Conservation (phyloP, 2,797 vertebrate genomes). For the Chlorospingus flavigularis region DNA sequence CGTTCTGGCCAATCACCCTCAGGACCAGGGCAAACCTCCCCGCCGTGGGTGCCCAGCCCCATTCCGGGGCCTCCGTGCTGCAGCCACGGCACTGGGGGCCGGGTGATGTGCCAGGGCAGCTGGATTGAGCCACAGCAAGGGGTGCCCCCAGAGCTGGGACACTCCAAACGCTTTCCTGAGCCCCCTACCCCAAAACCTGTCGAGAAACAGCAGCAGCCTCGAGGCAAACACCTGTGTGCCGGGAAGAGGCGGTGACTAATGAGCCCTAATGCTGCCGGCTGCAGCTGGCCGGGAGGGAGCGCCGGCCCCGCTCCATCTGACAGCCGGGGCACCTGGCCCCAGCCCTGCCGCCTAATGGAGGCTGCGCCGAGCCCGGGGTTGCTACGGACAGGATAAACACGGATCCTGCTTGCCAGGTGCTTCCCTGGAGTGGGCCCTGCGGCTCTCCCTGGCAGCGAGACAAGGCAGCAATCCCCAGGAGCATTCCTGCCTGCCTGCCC, state of each 20-base stretch:
- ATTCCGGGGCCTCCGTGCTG: fast-evolving
- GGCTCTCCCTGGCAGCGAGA: background rate
- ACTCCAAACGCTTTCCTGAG: background rate
- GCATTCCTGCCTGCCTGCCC: background rate
- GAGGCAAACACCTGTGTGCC: background rate
- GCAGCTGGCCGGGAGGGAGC: background rate
- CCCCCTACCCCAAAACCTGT: background rate
- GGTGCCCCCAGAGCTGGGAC: fast-evolving
- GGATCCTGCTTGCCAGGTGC: background rate
- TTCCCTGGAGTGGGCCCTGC: background rate
- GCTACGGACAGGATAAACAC: slow-evolving; percentile 31
- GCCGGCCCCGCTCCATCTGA: slow-evolving; percentile 2
- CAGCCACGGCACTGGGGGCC: fast-evolving
- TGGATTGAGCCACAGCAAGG: background rate
- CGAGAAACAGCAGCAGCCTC: background rate
- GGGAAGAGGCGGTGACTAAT: background rate
- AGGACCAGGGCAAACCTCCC: fast-evolving
- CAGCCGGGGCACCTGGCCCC: background rate
- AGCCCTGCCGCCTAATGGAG: slow-evolving; percentile 4
- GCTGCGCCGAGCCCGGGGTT: background rate
- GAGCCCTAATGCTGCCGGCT: slow-evolving; percentile 20
- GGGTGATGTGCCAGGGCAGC: background rate
- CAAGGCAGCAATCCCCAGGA: background rate
- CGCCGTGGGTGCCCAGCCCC: fast-evolving
- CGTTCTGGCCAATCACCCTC: background rate